Conservation (phyloP, 2,797 vertebrate genomes). For the Tinamus major region DNA sequence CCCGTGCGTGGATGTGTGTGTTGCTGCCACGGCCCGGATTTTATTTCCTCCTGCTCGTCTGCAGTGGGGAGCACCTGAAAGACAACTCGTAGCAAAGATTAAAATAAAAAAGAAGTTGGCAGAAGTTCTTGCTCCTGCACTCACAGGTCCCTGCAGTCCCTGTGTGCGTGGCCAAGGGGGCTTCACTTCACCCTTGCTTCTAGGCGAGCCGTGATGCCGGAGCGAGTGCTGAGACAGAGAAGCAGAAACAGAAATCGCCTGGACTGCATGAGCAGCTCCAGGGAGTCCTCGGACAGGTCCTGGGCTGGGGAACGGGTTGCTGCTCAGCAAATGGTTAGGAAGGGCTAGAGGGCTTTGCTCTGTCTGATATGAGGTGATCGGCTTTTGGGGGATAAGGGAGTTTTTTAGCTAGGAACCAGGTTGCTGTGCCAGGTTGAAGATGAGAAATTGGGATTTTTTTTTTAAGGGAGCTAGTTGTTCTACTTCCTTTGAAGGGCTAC, state of each 20-base stretch:
- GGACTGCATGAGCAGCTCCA: neutral
- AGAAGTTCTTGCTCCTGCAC: neutral
- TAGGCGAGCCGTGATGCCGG: neutral
- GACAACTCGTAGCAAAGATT: neutral
- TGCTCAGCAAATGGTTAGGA: neutral
- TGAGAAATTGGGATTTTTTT: neutral
- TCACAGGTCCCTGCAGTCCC: neutral
- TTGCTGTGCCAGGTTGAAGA: accelerated
- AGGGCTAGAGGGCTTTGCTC: neutral
- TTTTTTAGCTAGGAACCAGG: neutral
- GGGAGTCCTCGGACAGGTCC: neutral
- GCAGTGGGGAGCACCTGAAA: neutral
- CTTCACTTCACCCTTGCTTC: accelerated
- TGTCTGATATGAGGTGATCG: neutral
- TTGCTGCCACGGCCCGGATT: neutral
- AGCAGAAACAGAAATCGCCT: neutral
- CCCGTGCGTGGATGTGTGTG: neutral
- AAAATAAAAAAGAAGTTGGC: neutral
- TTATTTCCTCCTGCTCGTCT: neutral
- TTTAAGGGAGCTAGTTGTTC: neutral
- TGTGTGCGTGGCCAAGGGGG: neutral
- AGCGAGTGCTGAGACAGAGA: neutral
- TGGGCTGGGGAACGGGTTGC: neutral
- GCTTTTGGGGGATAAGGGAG: neutral
- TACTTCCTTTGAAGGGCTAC: neutral